A percentile compares a stretch with the other conserved stretches of the same genome.
Evolutionary conservation across 2,888 invertebrate genomes (phyloP).

Genomic region (Achlya flavicornis): DNA sequence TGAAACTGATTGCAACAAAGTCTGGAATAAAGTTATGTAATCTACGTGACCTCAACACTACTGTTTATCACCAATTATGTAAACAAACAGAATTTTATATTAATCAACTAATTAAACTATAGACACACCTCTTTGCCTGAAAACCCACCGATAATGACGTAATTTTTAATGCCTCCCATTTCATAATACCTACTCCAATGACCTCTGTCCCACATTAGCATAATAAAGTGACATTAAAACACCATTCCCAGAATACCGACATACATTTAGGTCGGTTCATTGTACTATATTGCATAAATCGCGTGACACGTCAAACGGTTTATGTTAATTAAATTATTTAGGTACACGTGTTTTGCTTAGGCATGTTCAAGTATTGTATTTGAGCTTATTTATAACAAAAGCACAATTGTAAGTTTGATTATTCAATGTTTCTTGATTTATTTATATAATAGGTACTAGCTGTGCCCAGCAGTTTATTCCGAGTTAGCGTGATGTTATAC

Average conservation of each 20-base stretch:
- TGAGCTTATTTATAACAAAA: no score
- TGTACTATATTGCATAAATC: conserved; percentile 6
- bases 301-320: not conserved
- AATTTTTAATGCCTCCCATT: not conserved
- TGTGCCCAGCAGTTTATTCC: no score
- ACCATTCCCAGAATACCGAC: not conserved
- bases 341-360: not conserved
- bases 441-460: no score
- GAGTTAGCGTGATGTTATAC: no score
- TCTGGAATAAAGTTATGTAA: no score
- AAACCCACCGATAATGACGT: not conserved
- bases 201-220: not conserved
- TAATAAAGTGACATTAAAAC: not conserved
- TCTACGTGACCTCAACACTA: no score
- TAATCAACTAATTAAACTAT: not conserved
- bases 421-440: no score
- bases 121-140: not conserved
- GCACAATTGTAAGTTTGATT: no score
- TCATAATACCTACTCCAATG: not conserved
- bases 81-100: no score
- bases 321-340: not conserved
- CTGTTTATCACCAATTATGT: no score
- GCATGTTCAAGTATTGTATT: not conserved
- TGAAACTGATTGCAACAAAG: no score
- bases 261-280: conserved; percentile 5